Evolutionary conservation across 2,113 vertebrate species (phyloP).

Genomic region (Lepus timidus): DNA sequence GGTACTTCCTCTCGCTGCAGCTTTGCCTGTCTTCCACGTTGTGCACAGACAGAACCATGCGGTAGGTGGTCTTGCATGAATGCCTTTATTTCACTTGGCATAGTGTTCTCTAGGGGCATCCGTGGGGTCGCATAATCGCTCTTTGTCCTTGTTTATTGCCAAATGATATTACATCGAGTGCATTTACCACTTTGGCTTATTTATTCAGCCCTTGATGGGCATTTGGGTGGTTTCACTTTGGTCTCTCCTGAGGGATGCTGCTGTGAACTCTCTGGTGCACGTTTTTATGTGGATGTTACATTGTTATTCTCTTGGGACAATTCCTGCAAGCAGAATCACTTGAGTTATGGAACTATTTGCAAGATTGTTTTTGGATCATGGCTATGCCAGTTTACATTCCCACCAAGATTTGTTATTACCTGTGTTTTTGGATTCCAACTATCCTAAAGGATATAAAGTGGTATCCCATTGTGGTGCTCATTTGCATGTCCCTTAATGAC

Average conservation of each 20-base stretch:
- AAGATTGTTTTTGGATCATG: not conserved
- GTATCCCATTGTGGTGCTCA: not conserved
- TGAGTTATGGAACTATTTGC: not conserved
- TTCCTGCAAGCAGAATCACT: not conserved
- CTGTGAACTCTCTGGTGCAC: not conserved
- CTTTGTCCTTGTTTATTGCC: not conserved
- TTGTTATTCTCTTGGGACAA: constrained; percentile 35
- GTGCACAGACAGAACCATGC: not conserved
- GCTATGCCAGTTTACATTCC: not conserved
- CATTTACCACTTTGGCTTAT: not conserved
- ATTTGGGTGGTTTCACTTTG: not conserved
- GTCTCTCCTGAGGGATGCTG: not conserved
- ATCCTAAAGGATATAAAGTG: not conserved
- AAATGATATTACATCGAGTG: not conserved
- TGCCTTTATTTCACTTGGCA: not conserved
- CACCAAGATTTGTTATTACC: not conserved
- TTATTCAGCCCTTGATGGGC: not conserved
- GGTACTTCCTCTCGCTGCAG: not conserved
- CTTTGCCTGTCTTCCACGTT: not conserved
- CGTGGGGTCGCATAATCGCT: not conserved
- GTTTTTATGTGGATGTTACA: not conserved
- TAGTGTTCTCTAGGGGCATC: not conserved
- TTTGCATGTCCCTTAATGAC: not conserved
- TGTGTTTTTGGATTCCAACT: not conserved
- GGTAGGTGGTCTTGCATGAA: not conserved